Conservation (phyloP, 2,888 invertebrate species). For the Cerastis rubricosa region DNA sequence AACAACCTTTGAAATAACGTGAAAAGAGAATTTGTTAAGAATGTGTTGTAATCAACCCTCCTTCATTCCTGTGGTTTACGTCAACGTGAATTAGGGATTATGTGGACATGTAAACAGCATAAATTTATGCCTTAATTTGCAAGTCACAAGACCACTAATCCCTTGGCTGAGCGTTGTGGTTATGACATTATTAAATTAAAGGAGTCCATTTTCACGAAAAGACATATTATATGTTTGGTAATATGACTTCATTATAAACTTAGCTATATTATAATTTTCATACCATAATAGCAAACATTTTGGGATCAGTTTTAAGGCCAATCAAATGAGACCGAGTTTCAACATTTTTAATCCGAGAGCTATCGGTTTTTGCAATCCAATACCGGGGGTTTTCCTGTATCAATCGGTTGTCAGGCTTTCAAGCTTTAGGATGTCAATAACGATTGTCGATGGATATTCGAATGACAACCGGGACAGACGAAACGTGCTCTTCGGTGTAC, state of each 20-base stretch:
- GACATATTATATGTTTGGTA: background rate
- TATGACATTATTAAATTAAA: constrained; percentile 12
- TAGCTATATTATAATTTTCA: background rate
- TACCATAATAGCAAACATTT: background rate
- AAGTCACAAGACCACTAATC: constrained; percentile 26
- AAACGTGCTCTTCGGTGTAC: background rate
- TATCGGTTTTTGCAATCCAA: background rate
- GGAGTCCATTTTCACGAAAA: constrained; percentile 1
- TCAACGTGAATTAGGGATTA: background rate
- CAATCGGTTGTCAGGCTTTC: constrained; percentile 6
- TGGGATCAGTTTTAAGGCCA: background rate
- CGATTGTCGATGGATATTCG: background rate
- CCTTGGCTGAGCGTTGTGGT: background rate
- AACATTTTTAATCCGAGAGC: background rate
- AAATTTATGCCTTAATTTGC: constrained; percentile 31
- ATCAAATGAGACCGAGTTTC: background rate
- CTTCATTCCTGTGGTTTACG: constrained; percentile 20
- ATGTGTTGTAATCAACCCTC: background rate
- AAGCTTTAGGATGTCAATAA: constrained; percentile 7
- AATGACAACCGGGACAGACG: background rate
- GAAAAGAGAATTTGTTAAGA: constrained; percentile 28
- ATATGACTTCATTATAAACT: background rate
- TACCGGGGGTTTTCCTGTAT: background rate
- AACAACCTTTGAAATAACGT: constrained; percentile 4
- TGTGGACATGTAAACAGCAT: background rate